Conservation (phyloP, 2,888 invertebrate genomes). For the Troides helena region DNA sequence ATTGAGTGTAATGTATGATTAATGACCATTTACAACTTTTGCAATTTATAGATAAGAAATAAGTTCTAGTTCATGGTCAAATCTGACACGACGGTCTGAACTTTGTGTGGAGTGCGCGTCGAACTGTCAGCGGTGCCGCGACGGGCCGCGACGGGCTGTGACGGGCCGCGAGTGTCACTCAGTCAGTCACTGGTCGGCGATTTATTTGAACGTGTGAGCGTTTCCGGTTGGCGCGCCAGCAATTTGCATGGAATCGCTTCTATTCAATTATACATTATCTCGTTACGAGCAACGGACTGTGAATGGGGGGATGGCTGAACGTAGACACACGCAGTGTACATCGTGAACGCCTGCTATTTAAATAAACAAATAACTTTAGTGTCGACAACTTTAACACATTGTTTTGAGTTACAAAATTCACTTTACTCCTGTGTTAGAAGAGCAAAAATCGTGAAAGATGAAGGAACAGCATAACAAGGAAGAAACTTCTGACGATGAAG, state of each 20-base stretch:
- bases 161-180: conserved; percentile 50
- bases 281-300: conserved; percentile 55
- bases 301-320: conserved; percentile 55
- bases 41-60: conserved; percentile 33
- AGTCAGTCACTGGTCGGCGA: conserved; percentile 68
- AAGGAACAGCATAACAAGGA: conserved; percentile 62
- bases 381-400: conserved; percentile 41
- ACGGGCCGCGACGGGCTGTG: conserved; percentile 33
- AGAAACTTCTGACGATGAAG: conserved; percentile 79
- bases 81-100: conserved; percentile 35
- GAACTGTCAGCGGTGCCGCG: conserved; percentile 54
- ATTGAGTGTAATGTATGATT: background rate
- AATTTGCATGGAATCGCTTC: conserved; percentile 71
- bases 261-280: conserved; percentile 73
- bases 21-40: conserved; percentile 25
- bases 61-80: conserved; percentile 66
- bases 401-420: conserved; percentile 54
- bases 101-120: conserved; percentile 45
- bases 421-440: conserved; percentile 49
- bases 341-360: conserved; percentile 46
- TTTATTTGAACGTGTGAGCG: conserved; percentile 57
- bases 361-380: conserved; percentile 34
- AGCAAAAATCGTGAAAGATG: conserved; percentile 53
- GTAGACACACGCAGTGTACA: conserved; percentile 49
- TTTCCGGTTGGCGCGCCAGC: conserved; percentile 54